Evolutionary conservation across 2,888 invertebrate species (phyloP).

Genomic region (Drosophila limbata): DNA sequence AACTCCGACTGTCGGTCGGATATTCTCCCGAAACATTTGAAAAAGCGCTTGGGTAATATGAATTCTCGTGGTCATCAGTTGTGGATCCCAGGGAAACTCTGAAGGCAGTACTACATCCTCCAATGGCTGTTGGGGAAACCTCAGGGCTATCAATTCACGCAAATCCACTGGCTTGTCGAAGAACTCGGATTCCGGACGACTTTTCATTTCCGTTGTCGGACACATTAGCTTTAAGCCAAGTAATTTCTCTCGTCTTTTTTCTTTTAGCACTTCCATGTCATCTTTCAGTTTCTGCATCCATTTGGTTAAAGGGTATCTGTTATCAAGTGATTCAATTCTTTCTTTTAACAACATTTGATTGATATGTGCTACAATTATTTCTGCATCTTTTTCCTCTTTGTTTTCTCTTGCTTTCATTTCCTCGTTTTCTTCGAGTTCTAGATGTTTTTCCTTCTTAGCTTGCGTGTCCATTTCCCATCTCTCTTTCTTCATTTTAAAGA

Average conservation of each 20-base stretch:
- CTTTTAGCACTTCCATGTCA: not conserved
- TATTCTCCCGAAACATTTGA: slow-evolving; percentile 23
- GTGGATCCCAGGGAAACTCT: not conserved
- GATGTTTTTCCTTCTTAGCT: not conserved
- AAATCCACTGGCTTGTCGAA: not conserved
- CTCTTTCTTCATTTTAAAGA: not conserved
- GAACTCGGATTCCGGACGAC: not conserved
- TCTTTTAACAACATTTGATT: not conserved
- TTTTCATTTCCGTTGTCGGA: not conserved
- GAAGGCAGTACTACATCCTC: not conserved
- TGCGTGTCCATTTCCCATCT: not conserved
- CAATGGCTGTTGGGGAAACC: not conserved
- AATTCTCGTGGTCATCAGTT: not conserved
- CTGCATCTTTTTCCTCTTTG: not conserved
- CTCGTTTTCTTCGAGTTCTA: not conserved
- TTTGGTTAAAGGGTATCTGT: not conserved
- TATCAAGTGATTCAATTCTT: not conserved
- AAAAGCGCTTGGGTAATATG: not conserved
- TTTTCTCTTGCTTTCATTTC: not conserved
- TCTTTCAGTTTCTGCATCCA: not conserved
- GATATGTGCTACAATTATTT: not conserved
- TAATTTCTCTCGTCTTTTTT: not conserved
- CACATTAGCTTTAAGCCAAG: not conserved
- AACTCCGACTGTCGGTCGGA: slow-evolving; percentile 22
- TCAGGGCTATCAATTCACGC: not conserved